These are phyloP conservation scores for Melopsittacus undulatus DNA, from an alignment of 2,797 vertebrate species.

Conservation along the genomic window DNA sequence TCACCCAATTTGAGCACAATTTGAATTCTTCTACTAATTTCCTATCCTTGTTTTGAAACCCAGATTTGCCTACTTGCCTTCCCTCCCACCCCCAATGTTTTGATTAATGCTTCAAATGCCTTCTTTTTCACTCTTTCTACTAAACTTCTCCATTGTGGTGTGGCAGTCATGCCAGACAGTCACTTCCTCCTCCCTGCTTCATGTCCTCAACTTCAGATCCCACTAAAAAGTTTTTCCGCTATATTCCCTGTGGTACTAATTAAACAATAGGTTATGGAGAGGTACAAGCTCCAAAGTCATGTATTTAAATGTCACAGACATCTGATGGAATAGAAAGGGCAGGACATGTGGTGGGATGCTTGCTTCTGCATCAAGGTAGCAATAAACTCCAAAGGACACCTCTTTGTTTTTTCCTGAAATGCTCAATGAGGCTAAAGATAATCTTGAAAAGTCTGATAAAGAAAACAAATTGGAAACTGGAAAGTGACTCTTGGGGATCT, in stretches of 20 bases:
- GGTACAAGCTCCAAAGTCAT: background rate
- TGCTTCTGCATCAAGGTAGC: background rate
- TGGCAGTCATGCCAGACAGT: background rate
- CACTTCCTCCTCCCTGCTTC: background rate
- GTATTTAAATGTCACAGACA: background rate
- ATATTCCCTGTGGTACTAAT: conserved; percentile 13
- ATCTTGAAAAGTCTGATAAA: conserved; percentile 1
- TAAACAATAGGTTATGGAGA: conserved; percentile 27
- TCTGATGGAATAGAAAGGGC: background rate
- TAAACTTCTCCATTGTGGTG: background rate
- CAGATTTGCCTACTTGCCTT: background rate
- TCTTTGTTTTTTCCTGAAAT: background rate
- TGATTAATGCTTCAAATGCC: background rate
- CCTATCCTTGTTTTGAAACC: background rate
- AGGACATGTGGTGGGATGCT: background rate
- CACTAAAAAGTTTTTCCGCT: background rate
- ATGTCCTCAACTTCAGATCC: background rate
- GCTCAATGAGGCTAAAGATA: background rate
- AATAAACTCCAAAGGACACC: background rate
- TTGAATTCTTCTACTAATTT: background rate
- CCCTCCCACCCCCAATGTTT: accelerated
- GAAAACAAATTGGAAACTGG: background rate
- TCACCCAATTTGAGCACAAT: background rate
- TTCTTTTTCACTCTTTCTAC: background rate
- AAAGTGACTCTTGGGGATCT: background rate